Base-by-base conservation (phyloP, 2,113 vertebrate genomes). In the Genyomyrus donnyi region DNA sequence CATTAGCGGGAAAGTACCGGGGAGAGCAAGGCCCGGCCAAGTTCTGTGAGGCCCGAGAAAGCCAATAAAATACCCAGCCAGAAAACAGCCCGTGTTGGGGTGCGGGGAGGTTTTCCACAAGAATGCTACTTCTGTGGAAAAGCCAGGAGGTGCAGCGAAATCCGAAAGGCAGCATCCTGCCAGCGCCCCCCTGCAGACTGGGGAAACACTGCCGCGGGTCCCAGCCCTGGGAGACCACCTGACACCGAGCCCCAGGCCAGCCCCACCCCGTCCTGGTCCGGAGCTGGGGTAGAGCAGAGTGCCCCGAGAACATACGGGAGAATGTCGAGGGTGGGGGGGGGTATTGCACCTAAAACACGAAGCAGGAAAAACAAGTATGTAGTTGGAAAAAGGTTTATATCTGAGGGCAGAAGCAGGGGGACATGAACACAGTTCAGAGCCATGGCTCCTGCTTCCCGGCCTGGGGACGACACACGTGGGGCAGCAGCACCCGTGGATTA, bases 1-100 rank as follows among this genome's bases (percentile, higher is more conserved):
- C 94, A 96, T 96, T 95, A 96, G 93, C 93, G 93, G 92, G 93
- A 95, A 95, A 95, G 94, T 94, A 94, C 94, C 88, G 93, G 91
- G 92, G 92, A 94, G 93, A 92, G 93, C 92, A 91, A 53, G 91
- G 86, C 90, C 62, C 45, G 91, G 95, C 95, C 95, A 96, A 95
- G 93, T 94, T 94, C 94, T 94, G 92, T 94, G 93, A 94, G 93
- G 94, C 94, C 93, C 93, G 90, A 92, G 85, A 95, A 95, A 94
- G 93, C 93, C 94, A 93, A 95, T 95, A 95, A 96, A 95, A 95
- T 58, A 89, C 88, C 88, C 84, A 91, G 94, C 94, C 95, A 95
- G 93, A 90, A 91, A 94, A 92, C 89, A 91, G 92, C 90, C 91
- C 88, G 90, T 92, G 94, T 91, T 89, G 90, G 88, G 90, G 92